Evolutionary conservation across 2,113 vertebrate genomes (phyloP), one percentile per base, ranked within the genome.

Genomic region (Tylochromis polylepis): DNA sequence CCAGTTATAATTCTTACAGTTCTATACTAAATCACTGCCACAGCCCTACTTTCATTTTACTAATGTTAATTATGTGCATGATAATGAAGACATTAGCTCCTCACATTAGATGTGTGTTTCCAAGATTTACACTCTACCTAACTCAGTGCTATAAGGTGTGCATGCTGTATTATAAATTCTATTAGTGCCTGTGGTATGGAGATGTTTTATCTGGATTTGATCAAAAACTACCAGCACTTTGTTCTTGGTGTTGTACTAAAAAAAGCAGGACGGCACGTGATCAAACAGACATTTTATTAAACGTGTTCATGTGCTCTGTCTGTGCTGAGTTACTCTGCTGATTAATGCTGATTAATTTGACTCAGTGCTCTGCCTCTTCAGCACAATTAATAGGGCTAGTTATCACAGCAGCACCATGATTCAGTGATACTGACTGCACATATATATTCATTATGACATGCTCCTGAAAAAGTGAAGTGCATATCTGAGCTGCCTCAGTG

Each of bases 241-340:
- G 72, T 85, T 60, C 43, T 67, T 10, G 18, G 56, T 41, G 75
- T 36, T 55, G 27, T 58, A 81, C 31, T 80, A 58, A 55, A 75
- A 49, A 59, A 31, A 58, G 85, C 29, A 24, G 43, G 72, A 56
- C 29, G 49, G 79, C 12, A 20, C 80, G 56, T 67, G 59, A 84
- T 89, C 92, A 87, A 90, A 86, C 60, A 93, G 31, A 20, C 4
- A 41, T 88, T 93, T 90, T 89, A 93, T 88, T 75, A 90, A 85
- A 58, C 75, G 10, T 88, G 58, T 84, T 90, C 85, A 90, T 83
- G 29, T 88, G 75, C 59, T 82, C 4, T 75, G 65, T 43, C 51
- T 72, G 29, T 67, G 58, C 82, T 41, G 81, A 58, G 77, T 60
- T 85, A 80, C 82, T 80, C 18, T 43, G 60, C 86, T 86, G 85